A percentile compares a stretch with the other conserved stretches of the same genome.
Evolutionary conservation across 1,140 invertebrate species (phyloP).

Genomic region (Nasonia giraulti): DNA sequence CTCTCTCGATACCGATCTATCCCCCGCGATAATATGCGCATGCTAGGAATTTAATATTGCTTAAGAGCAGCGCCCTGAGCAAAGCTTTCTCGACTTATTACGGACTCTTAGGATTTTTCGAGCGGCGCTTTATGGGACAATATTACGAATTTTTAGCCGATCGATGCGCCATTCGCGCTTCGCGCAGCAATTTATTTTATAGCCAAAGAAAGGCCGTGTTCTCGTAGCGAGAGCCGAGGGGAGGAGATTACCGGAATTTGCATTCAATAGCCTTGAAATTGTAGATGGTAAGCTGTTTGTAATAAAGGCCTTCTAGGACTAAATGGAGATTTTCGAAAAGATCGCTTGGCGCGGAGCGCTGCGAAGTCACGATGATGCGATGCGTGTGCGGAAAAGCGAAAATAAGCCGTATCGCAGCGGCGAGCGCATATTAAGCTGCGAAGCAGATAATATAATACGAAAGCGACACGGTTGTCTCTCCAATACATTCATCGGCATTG

Average conservation of each 20-base stretch:
- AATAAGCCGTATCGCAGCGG: conserved; percentile 31
- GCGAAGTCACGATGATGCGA: background rate
- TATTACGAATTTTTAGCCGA: conserved; percentile 28
- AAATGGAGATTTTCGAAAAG: conserved; percentile 9
- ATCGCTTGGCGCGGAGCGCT: background rate
- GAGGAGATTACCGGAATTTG: conserved; percentile 22
- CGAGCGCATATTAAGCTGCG: conserved; percentile 24
- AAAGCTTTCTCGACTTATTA: conserved; percentile 14
- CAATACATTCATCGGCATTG: conserved; percentile 40
- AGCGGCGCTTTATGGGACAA: conserved; percentile 9
- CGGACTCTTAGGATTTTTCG: background rate
- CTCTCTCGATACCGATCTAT: conserved; percentile 60
- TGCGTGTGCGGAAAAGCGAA: background rate
- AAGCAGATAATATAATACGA: background rate
- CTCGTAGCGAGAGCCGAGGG: background rate
- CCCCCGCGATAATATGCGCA: conserved; percentile 48
- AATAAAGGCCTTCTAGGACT: background rate
- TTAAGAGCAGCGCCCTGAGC: conserved; percentile 14
- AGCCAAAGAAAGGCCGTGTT: background rate
- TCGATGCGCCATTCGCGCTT: background rate
- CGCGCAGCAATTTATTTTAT: background rate
- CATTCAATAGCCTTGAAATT: conserved; percentile 21
- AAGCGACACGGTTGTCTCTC: conserved; percentile 30
- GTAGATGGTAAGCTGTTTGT: background rate
- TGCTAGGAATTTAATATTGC: conserved; percentile 34